Evolutionary conservation across 2,888 invertebrate genomes (phyloP), one percentile per base, ranked within the genome.

Genomic region (Amblyteles armatorius): DNA sequence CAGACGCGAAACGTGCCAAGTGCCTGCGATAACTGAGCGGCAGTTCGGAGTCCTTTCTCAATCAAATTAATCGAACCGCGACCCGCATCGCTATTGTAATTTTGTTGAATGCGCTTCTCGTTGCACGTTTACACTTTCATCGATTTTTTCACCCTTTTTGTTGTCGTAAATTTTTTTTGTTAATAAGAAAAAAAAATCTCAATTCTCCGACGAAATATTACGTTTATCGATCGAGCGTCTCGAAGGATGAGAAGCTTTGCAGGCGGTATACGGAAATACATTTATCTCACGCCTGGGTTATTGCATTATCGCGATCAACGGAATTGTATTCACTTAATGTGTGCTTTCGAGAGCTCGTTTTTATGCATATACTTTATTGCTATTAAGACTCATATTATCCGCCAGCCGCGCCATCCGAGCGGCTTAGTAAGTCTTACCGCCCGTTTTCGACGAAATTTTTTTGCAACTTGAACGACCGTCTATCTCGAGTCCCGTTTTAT

Each of bases 401-500:
- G 3, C 0, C 11, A 22, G 22, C 11, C 26, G 26, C 7, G 11
- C 9, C 7, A 22, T 19, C 9, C 22, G 22, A 55, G 55, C 22
- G 55, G 55, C 13, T 22, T 13, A 57, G 26, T 13, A 13, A 26
- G 57, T 57, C 57, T 57, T 57, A 26, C 16, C 16, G 2, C 26
- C 11, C 5, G 3, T 26, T 57, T 57, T 33, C 11, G 16, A 13
- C 29, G n/a, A 7, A 29, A 29, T 69, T 40, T 55, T 55, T 60
- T 73, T 36, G 44, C 22, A 3, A 65, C 52, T 5, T 7, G 76
- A 76, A 65, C 50, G 65, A 76, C 13, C 76, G 50, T 76, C 50
- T 36, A 65, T 65, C 50, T 52, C 52, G 63, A 52, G 57, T 65
- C 50, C 52, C 36, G 50, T 76, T 76, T 76, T 76, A 76, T 65